Evolutionary conservation across 92 coral and sea anemone genomes (phyloP), one percentile per base, ranked within the genome.

Genomic region (Parazoanthus darwini): DNA sequence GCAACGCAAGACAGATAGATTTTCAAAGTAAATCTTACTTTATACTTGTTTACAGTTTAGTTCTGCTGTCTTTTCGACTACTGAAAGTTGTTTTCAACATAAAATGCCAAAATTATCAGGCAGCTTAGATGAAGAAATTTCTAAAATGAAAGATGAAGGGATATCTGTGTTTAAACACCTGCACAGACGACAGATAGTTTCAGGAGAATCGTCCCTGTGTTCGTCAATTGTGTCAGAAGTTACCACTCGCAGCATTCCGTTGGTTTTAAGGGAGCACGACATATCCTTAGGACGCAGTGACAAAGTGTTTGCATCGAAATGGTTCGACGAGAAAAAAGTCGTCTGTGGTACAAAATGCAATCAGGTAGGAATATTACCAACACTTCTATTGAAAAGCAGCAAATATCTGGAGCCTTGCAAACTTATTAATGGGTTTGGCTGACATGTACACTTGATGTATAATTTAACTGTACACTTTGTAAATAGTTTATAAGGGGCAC

Each of bases 341-440:
- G 93, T 96, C 29, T 96, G 96, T 91, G 99, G 99, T 2, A 96
- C 99, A 79, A 96, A 96, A 82, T 94, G 95, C 46, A 96, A 96
- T 88, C 93, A 96, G 98, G 99, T 96, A 81, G 79, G 92, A 75
- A 13, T 82, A 25, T 15, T 25, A 13, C 23, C 23, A 3, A 54
- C 9, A 54, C 3, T 13, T 54, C 0, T 54, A 54, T 54, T 20
- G 59, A 11, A 20, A 54, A 54, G 20, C 2, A 14, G 22, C 7
- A 63, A 63, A 63, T 63, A 63, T 3, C 70, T 63, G 8, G 51
- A 48, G 9, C 51, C n/a, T 63, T 18, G 70, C 14, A 18, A 18
- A 18, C 6, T 14, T 14, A 58, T 14, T 58, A 14, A 58, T 3
- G 5, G 8, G 23, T 6, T 58, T 15, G 22, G 3, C 70, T 63